Conservation (phyloP, 2,888 invertebrate genomes). For the Caenorhabditis parvicauda region DNA sequence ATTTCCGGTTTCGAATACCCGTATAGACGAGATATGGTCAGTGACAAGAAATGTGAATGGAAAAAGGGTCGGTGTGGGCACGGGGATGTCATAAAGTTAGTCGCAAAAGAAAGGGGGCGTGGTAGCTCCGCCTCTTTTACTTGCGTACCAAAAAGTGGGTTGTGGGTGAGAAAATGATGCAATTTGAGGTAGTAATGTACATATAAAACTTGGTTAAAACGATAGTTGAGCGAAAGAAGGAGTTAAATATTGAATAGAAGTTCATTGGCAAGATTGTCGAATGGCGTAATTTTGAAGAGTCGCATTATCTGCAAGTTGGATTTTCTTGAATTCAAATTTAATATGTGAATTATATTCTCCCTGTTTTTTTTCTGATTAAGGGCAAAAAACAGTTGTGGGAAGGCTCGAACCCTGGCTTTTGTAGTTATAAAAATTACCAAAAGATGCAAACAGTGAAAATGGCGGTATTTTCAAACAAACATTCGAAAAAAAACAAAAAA, state of each 20-base stretch:
- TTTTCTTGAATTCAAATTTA: neutral
- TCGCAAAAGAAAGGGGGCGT: too few relatives aligned
- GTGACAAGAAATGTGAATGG: too few relatives aligned
- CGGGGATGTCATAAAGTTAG: too few relatives aligned
- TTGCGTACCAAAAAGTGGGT: too few relatives aligned
- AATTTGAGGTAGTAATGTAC: constrained; percentile 4
- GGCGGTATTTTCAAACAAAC: neutral
- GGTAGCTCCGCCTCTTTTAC: too few relatives aligned
- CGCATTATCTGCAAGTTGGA: constrained; percentile 53
- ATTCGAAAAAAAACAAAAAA: neutral
- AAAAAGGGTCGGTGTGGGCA: too few relatives aligned
- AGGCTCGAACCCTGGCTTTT: neutral
- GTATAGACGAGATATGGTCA: too few relatives aligned
- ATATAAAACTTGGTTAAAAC: neutral
- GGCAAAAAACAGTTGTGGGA: neutral
- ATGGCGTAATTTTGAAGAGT: constrained; percentile 57
- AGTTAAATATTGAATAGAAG: constrained; percentile 52
- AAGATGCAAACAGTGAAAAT: too few relatives aligned
- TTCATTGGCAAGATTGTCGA: constrained; percentile 58
- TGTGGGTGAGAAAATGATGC: constrained; percentile 2
- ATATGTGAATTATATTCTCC: neutral
- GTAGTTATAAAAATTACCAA: neutral
- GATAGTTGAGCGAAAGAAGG: neutral
- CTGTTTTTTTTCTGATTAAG: neutral
- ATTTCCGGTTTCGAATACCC: too few relatives aligned